phyloP scores from a whole-genome alignment of 2,888 invertebrate genomes.

The Eumacrocentrus americanus region DNA sequence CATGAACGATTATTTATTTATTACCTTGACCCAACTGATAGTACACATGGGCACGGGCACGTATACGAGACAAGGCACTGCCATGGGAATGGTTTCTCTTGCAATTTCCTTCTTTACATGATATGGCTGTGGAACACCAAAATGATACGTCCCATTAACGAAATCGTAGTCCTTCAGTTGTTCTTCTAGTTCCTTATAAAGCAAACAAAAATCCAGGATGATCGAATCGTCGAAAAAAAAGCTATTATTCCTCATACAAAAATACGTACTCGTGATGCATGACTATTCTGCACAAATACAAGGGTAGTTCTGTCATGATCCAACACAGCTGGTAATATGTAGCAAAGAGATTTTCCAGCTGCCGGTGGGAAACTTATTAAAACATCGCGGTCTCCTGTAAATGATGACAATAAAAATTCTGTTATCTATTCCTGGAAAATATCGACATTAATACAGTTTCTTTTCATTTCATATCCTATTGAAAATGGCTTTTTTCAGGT shows the following conservation, averaged over 20 bases:
- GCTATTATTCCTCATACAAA: neutral
- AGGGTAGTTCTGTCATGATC: neutral
- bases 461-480: no score
- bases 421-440: neutral
- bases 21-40: neutral
- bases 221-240: neutral
- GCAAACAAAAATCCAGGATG: neutral
- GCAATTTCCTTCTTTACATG: no score
- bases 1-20: neutral
- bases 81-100: no score
- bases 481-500: no score
- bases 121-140: no score
- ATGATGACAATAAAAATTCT: no score
- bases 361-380: slow-evolving; percentile 13
- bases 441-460: neutral
- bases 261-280: neutral
- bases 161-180: no score
- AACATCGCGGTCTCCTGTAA: slow-evolving; percentile 4
- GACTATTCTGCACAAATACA: neutral
- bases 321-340: slow-evolving; percentile 8
- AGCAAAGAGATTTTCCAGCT: slow-evolving; percentile 15
- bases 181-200: no score
- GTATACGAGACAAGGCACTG: no score
- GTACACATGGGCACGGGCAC: neutral
- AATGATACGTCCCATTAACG: no score